Percentiles rank a stretch among this genome's conserved stretches.
These are phyloP conservation scores for Phylloscopus collybita DNA, from an alignment of 2,797 vertebrate species.

Conservation along the genomic window DNA sequence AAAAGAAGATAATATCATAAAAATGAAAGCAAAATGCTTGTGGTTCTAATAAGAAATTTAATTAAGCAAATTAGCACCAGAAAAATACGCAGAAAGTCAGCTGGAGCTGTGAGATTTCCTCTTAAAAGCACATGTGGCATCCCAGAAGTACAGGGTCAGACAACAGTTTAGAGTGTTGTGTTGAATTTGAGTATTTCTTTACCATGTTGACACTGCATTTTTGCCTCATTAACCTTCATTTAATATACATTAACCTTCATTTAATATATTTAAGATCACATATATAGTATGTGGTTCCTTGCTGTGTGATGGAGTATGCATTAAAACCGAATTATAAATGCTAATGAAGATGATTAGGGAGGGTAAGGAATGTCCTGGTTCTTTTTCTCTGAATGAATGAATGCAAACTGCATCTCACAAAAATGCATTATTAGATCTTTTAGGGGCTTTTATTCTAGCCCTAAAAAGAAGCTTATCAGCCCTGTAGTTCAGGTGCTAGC, in stretches of 20 bases:
- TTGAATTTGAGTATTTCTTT: background rate
- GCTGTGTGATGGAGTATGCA: background rate
- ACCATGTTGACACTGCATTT: background rate
- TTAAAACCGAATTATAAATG: background rate
- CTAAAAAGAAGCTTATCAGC: background rate
- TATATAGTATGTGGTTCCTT: background rate
- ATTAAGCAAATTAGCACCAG: background rate
- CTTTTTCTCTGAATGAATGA: background rate
- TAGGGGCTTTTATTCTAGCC: background rate
- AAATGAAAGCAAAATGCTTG: background rate
- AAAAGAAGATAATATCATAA: background rate
- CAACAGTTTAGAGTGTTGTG: background rate
- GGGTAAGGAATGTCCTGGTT: background rate
- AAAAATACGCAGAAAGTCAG: background rate
- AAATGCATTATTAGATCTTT: background rate
- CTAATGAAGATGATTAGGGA: background rate
- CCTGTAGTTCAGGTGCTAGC: background rate
- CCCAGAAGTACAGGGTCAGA: background rate
- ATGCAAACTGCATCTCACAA: background rate
- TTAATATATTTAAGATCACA: background rate
- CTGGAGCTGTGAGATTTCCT: background rate
- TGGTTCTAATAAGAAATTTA: background rate
- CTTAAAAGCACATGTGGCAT: background rate
- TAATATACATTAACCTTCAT: background rate
- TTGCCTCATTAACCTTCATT: background rate